These are phyloP conservation scores for Opisthograptis luteolata DNA, from an alignment of 2,888 invertebrate genomes.

Conservation along the genomic window DNA sequence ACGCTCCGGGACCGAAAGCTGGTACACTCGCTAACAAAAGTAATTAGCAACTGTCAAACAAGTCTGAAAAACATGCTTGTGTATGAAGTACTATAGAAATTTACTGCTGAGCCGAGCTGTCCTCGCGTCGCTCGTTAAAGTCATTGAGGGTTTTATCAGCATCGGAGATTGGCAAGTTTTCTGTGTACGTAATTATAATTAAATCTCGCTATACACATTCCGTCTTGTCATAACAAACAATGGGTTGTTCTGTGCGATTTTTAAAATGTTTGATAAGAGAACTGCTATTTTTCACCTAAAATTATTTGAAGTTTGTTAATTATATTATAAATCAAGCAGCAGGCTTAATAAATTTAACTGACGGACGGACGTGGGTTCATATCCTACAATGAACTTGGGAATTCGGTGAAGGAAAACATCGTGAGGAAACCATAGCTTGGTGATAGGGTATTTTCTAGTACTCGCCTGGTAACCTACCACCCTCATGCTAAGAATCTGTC, in stretches of 20 bases:
- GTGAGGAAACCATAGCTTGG: no score
- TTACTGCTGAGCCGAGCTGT: slow-evolving; percentile 25
- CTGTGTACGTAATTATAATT: slow-evolving; percentile 21
- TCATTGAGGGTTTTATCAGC: slow-evolving; percentile 23
- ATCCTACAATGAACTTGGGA: no score
- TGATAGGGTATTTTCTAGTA: no score
- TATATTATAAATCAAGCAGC: no score
- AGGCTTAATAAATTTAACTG: no score
- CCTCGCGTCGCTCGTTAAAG: slow-evolving; percentile 32
- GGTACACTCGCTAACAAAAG: slow-evolving; percentile 44
- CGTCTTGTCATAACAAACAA: slow-evolving; percentile 18
- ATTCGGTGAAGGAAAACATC: no score
- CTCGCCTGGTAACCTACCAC: no score
- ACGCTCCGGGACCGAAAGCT: slow-evolving; percentile 34
- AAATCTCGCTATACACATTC: slow-evolving; percentile 20
- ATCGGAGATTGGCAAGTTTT: slow-evolving; percentile 18
- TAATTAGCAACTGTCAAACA: slow-evolving; percentile 52
- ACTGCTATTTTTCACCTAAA: slow-evolving; percentile 1
- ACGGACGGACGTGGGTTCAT: no score
- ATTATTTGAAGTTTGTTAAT: background rate
- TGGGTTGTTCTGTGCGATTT: slow-evolving; percentile 11
- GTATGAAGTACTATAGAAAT: slow-evolving; percentile 31
- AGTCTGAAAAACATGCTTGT: slow-evolving; percentile 43
- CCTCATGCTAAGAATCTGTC: no score
- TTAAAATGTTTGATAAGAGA: background rate